Percentiles rank a stretch among this genome's conserved stretches.
Conservation (phyloP, 2,888 invertebrate genomes). For the Aphidius colemani region DNA sequence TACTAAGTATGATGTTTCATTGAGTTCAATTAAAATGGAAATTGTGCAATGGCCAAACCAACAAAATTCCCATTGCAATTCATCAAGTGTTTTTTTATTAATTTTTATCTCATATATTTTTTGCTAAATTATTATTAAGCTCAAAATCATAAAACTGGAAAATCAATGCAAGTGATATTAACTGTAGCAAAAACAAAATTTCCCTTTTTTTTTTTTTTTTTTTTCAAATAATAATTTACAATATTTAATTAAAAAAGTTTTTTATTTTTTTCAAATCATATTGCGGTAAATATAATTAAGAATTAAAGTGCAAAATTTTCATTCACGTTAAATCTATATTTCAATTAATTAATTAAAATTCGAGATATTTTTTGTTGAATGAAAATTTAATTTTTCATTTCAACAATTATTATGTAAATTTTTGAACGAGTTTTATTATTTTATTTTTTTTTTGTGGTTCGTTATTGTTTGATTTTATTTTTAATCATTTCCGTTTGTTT, state of each 20-base stretch:
- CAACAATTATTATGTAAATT: neutral
- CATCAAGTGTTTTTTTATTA: neutral
- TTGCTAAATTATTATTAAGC: slow-evolving; percentile 34
- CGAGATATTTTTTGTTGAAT: neutral
- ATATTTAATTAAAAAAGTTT: too few relatives aligned
- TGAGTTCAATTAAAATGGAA: slow-evolving; percentile 60
- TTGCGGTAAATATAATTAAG: too few relatives aligned
- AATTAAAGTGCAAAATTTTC: too few relatives aligned
- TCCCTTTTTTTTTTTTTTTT: too few relatives aligned
- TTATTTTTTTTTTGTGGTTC: too few relatives aligned
- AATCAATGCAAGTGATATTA: slow-evolving; percentile 15
- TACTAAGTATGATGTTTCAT: slow-evolving; percentile 59
- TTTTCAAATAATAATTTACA: too few relatives aligned
- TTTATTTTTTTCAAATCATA: too few relatives aligned
- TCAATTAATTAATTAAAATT: too few relatives aligned
- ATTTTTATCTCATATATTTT: slow-evolving; percentile 22
- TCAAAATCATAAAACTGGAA: slow-evolving; percentile 31
- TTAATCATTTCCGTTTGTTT: neutral
- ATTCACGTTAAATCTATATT: too few relatives aligned
- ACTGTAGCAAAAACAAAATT: neutral
- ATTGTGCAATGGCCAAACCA: slow-evolving; percentile 44
- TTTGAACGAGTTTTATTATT: neutral
- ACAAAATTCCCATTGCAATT: slow-evolving; percentile 24
- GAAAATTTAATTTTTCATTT: neutral
- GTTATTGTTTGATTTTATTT: too few relatives aligned